Base-by-base conservation (phyloP, 2,797 vertebrate genomes). In the Helarctos malayanus region DNA sequence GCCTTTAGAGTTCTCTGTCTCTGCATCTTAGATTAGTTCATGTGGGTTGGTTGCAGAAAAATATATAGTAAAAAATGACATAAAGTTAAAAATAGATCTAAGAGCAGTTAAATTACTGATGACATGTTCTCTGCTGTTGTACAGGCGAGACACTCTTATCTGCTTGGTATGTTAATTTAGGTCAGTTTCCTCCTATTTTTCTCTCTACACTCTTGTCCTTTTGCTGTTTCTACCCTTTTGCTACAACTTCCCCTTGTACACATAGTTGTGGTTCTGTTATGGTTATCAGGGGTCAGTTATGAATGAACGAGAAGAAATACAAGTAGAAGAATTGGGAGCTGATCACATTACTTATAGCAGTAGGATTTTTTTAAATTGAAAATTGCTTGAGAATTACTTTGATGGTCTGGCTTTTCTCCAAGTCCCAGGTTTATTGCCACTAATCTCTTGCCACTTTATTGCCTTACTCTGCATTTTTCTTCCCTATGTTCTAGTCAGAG, bases 361-460 rank as follows among this genome's bases (percentile, higher is more conserved):
- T 84, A 85, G 41, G 52, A 87, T 86, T 86, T 95, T 93, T 81
- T 81, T 23, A 27, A 79, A 81, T 65, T 90, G 78, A 88, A 96
- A 96, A 82, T 57, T 84, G 11, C 63, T 95, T 91, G 73, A 94
- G 68, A 83, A 41, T 94, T 79, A 68, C 92, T 79, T 81, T 80
- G 69, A 35, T 89, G 7, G 75, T 52, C 41, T 83, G 47, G 18
- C 23, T 47, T 91, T 63, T 93, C 69, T 76, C 10, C 19, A 9
- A 7, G 90, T 78, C 71, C 35, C 14, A 65, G n/a, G 83, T 97
- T 94, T 93, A 49, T 73, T 56, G 27, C 54, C 15, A 11, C 1
- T 65, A 7, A 12, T 85, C 2, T 49, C 45, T 76, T 76, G 27
- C 45, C 27, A 49, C 27, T 49, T 76, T 76, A 49, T 49, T 76